Evolutionary conservation across 2,797 vertebrate genomes (phyloP).

Genomic region (Esox lucius): DNA sequence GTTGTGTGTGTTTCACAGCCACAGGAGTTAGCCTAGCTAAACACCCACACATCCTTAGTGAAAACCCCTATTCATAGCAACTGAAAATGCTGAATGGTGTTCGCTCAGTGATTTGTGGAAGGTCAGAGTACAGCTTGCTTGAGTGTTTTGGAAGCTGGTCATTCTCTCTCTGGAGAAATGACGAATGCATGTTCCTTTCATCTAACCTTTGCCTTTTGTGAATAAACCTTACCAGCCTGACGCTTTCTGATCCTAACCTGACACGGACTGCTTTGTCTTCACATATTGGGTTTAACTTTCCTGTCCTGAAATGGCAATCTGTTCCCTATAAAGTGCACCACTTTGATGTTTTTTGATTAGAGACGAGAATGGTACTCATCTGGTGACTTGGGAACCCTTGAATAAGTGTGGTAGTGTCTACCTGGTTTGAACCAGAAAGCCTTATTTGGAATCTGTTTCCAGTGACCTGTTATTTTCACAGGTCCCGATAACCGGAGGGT

Average conservation of each 20-base stretch:
- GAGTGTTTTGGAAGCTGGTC: not conserved
- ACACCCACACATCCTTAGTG: not conserved
- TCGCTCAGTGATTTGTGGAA: not conserved
- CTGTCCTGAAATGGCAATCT: not conserved
- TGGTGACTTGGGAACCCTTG: no score
- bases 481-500: not conserved
- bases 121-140: not conserved
- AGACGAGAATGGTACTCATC: no score
- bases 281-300: conserved; percentile 5
- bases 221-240: not conserved
- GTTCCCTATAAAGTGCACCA: no score
- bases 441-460: no score
- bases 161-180: not conserved
- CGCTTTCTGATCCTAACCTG: not conserved
- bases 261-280: not conserved
- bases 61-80: not conserved
- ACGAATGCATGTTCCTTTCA: not conserved
- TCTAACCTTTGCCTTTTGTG: not conserved
- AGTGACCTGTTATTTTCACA: not conserved
- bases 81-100: not conserved
- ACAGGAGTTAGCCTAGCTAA: not conserved
- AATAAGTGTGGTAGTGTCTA: no score
- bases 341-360: not conserved
- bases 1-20: not conserved
- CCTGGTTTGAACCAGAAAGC: no score